phyloP scores from a whole-genome alignment of 2,888 invertebrate genomes.

The Acholoe squamosa region DNA sequence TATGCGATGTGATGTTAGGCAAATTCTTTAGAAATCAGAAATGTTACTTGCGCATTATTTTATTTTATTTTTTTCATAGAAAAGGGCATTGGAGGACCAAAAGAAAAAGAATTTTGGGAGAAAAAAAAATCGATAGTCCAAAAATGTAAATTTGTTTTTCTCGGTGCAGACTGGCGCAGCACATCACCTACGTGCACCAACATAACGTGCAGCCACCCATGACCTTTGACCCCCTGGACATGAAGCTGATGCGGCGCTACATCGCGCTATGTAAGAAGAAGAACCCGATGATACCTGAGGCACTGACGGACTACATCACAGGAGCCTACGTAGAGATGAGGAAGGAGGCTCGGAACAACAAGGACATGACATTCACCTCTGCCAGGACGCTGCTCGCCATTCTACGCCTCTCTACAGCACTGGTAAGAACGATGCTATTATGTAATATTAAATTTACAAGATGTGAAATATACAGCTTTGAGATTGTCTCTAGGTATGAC shows the following conservation, averaged over 20 bases:
- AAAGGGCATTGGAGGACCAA: too few species aligned
- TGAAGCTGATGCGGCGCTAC: constrained; percentile 95
- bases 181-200: constrained; percentile 98
- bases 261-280: constrained; percentile 95
- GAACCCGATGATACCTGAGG: constrained; percentile 92
- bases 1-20: too few species aligned
- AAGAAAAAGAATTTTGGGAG: too few species aligned
- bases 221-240: constrained; percentile 90
- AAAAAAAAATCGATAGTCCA: too few species aligned
- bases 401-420: constrained; percentile 94
- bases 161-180: constrained; percentile 92
- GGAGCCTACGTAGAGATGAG: constrained; percentile 86
- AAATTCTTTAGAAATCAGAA: too few species aligned
- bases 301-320: constrained; percentile 94
- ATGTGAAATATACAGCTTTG: too few species aligned
- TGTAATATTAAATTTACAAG: too few species aligned
- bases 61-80: too few species aligned
- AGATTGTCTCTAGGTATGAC: too few species aligned
- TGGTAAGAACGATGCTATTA: too few species aligned
- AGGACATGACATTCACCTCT: constrained; percentile 95
- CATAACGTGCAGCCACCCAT: constrained; percentile 93
- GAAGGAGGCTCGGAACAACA: constrained; percentile 93
- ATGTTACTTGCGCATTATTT: too few species aligned
- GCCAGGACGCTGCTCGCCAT: constrained; percentile 97
- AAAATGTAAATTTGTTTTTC: too few species aligned